A percentile compares a stretch with the other conserved stretches of the same genome.
phyloP scores from a whole-genome alignment of 2,113 vertebrate genomes.

The Aegithalos caudatus region DNA sequence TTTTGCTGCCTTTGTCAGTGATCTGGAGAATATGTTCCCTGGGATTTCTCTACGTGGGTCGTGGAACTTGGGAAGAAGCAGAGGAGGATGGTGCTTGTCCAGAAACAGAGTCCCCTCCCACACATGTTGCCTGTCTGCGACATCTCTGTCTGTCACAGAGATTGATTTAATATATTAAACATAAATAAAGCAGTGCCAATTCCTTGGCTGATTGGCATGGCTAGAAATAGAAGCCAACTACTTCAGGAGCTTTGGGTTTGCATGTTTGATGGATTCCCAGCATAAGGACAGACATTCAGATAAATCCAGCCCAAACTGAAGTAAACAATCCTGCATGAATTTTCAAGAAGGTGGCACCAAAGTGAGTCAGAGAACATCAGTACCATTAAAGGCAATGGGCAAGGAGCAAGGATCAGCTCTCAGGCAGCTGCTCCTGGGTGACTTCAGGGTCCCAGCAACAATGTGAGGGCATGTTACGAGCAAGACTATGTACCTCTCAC shows the following conservation, averaged over 20 bases:
- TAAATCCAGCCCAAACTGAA: conserved; percentile 27
- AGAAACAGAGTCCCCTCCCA: not conserved
- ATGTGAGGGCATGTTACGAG: not conserved
- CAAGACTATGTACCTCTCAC: not conserved
- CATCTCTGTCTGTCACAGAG: conserved; percentile 44
- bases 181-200: conserved; percentile 57
- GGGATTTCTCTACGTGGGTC: not conserved
- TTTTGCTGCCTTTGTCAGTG: not conserved
- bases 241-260: conserved; percentile 13
- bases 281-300: not conserved
- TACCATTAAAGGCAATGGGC: not conserved
- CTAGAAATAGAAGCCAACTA: conserved; percentile 57
- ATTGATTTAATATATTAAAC: conserved; percentile 62
- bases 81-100: conserved; percentile 12
- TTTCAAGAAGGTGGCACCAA: not conserved
- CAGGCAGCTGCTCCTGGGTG: rapidly evolving
- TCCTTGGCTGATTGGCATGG: not conserved
- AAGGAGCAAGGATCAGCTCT: not conserved
- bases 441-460: not conserved
- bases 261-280: not conserved
- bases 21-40: not conserved
- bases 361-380: rapidly evolving
- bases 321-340: not conserved
- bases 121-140: not conserved
- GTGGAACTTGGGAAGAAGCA: not conserved